phyloP scores from a whole-genome alignment of 2,113 vertebrate genomes.

The Calidris pugnax region DNA sequence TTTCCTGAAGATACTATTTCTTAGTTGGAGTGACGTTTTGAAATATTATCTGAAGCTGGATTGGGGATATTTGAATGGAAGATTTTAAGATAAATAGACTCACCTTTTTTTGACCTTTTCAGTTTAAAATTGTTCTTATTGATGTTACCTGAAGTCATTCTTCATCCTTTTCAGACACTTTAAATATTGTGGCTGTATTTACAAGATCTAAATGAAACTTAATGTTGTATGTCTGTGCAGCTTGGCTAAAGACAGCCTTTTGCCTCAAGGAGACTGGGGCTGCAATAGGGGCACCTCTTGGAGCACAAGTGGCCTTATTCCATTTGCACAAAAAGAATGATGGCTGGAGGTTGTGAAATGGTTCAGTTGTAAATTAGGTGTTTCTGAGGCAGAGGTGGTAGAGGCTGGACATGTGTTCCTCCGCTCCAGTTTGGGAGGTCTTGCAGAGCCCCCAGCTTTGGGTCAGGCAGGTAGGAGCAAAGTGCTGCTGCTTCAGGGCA shows the following conservation, averaged over 20 bases:
- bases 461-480: background rate
- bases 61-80: background rate
- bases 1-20: slow-evolving; percentile 8
- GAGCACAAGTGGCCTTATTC: background rate
- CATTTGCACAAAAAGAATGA: background rate
- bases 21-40: background rate
- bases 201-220: background rate
- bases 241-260: background rate
- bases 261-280: background rate
- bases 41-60: background rate
- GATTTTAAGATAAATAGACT: slow-evolving; percentile 6
- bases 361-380: background rate
- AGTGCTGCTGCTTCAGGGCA: background rate
- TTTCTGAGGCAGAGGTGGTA: background rate
- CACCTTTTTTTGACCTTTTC: slow-evolving; percentile 37
- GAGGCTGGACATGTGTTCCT: background rate
- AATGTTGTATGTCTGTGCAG: background rate
- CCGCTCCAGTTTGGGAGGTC: background rate
- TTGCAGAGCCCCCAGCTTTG: background rate
- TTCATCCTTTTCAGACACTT: background rate
- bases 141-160: background rate
- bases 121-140: background rate
- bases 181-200: background rate
- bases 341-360: background rate
- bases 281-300: background rate